Evolutionary conservation across 2,888 invertebrate species (phyloP).

Genomic region (Pterostichus niger): DNA sequence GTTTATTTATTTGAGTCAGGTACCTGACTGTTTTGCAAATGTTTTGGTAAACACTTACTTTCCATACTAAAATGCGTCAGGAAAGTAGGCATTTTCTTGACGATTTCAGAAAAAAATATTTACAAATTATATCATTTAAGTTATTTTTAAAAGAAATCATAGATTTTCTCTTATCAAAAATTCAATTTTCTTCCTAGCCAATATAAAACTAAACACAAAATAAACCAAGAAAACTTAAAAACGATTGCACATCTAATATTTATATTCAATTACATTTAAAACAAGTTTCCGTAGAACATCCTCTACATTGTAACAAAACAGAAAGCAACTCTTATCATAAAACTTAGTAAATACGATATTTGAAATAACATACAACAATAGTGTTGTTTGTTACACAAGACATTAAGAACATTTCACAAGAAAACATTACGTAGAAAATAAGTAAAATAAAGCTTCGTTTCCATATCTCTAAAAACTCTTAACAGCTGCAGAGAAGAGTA

Average conservation of each 20-base stretch:
- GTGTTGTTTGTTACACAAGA: neutral
- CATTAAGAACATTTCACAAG: conserved; percentile 3
- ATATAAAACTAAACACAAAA: too few species aligned
- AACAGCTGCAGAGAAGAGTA: neutral
- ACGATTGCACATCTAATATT: neutral
- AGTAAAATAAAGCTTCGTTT: conserved; percentile 12
- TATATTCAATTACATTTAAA: neutral
- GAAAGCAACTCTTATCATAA: neutral
- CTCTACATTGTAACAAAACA: neutral
- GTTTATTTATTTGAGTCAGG: too few species aligned
- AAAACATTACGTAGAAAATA: neutral
- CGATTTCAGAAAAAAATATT: too few species aligned
- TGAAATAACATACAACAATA: neutral
- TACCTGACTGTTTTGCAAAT: too few species aligned
- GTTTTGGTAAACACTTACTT: too few species aligned
- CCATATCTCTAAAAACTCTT: conserved; percentile 7
- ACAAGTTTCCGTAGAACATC: neutral
- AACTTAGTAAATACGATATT: neutral
- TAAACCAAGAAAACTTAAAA: neutral
- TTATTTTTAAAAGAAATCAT: too few species aligned
- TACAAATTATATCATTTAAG: too few species aligned
- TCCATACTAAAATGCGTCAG: too few species aligned
- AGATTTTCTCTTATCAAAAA: too few species aligned
- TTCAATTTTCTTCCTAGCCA: too few species aligned
- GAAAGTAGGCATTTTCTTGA: too few species aligned